Evolutionary conservation across 2,888 invertebrate genomes (phyloP), one percentile per base, ranked within the genome.

Genomic region (Molorchus minor): DNA sequence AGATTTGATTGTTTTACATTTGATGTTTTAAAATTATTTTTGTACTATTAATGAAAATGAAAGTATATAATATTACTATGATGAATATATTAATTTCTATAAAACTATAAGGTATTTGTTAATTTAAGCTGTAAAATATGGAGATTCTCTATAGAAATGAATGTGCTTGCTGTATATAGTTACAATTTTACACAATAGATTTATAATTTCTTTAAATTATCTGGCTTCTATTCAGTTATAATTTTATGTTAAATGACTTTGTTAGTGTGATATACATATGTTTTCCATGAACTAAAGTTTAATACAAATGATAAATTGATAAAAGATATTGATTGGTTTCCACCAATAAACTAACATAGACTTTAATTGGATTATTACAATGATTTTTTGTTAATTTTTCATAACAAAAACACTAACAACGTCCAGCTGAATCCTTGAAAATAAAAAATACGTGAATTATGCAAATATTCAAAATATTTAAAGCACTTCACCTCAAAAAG

Each of bases 401-500:
- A 71, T 72, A 73, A 73, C 71, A 75, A 74, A 72, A 75, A 71
- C 70, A 69, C 67, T 68, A 71, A 73, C 76, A 76, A 76, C 73
- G 71, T 70, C 68, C 70, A 69, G 68, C 56, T 54, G 62, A 65
- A 64, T 59, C 57, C 43, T 62, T 62, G 40, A 55, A 65, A 45
- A 58, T 35, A 44, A 58, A 67, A 57, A 55, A 55, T 49, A 36
- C 55, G 74, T 71, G 74, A 78, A 74, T 45, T 62, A 71, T 75
- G 74, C 77, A 71, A 74, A 77, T 79, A 79, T 79, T 75, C 65
- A 67, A 63, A 78, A 79, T 78, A 79, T 78, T 75, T 73, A 69
- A 73, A 76, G 76, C 78, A 76, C 72, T 77, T 79, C 78, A 79
- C 77, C 68, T 29, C 19, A 36, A 41, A 64, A 72, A 67, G 59